Percentiles rank a stretch among this genome's conserved stretches.
Evolutionary conservation across 1,140 invertebrate genomes (phyloP).

Genomic region (Psix sp.): DNA sequence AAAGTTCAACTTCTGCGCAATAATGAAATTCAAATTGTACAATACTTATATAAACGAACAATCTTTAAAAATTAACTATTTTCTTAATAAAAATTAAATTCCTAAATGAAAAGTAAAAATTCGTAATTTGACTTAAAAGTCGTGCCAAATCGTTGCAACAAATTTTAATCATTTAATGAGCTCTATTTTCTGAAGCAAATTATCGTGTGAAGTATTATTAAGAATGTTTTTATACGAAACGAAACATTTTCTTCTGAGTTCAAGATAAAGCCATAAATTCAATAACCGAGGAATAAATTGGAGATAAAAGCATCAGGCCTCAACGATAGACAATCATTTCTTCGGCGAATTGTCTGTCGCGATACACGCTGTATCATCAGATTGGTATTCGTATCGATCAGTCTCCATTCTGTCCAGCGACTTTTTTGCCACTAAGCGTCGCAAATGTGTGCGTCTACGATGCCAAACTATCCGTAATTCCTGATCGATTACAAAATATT

Average conservation of each 20-base stretch:
- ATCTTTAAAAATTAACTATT: too few relatives aligned
- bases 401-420: conserved; percentile 27
- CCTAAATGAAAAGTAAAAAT: too few relatives aligned
- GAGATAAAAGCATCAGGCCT: conserved; percentile 5
- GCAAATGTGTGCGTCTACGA: conserved; percentile 10
- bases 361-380: conserved; percentile 35
- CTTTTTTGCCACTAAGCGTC: conserved; percentile 25
- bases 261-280: conserved; percentile 1
- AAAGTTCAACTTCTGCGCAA: too few relatives aligned
- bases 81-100: too few relatives aligned
- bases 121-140: too few relatives aligned
- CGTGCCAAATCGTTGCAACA: too few relatives aligned
- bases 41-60: too few relatives aligned
- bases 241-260: background rate
- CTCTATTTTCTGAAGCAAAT: too few relatives aligned
- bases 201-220: too few relatives aligned
- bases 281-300: background rate
- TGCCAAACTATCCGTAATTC: conserved; percentile 21
- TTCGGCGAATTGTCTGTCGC: conserved; percentile 4
- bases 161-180: too few relatives aligned
- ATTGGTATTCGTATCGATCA: conserved; percentile 36
- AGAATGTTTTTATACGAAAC: too few relatives aligned
- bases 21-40: too few relatives aligned
- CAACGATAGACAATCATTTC: conserved; percentile 6
- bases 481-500: conserved; percentile 41